phyloP scores from a whole-genome alignment of 2,888 invertebrate genomes.

The Lingula anatina region DNA sequence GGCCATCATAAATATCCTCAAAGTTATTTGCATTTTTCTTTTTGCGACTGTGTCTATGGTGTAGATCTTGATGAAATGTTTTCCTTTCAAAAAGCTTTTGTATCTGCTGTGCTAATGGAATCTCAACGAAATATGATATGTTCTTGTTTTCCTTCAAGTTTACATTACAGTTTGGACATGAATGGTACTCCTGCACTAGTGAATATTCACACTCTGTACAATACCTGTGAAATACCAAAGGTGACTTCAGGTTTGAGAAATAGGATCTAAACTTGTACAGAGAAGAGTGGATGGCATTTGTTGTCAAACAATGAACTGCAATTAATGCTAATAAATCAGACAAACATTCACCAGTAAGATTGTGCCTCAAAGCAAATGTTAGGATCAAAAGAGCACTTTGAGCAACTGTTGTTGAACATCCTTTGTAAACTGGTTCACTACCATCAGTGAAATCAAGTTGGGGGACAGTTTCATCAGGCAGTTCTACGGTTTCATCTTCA shows the following conservation, averaged over 20 bases:
- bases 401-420: slow-evolving; percentile 6
- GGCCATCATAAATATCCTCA: slow-evolving; percentile 14
- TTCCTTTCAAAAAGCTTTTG: slow-evolving; percentile 7
- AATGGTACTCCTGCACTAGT: not conserved
- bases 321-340: slow-evolving; percentile 9
- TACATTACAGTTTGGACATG: slow-evolving; percentile 5
- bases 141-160: not conserved
- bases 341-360: slow-evolving; percentile 11
- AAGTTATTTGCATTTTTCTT: slow-evolving; percentile 6
- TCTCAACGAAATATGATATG: slow-evolving; percentile 9
- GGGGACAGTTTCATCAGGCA: no score
- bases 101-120: slow-evolving; percentile 9
- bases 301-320: slow-evolving; percentile 7
- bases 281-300: slow-evolving; percentile 6
- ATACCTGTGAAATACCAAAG: slow-evolving; percentile 7
- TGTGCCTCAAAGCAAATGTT: slow-evolving; percentile 9
- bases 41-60: slow-evolving; percentile 4
- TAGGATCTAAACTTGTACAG: slow-evolving; percentile 9
- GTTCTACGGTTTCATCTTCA: no score
- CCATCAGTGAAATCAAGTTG: not conserved
- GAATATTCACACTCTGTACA: slow-evolving; percentile 10
- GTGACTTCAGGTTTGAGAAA: slow-evolving; percentile 8
- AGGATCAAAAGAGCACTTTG: slow-evolving; percentile 10
- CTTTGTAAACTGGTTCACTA: slow-evolving; percentile 6
- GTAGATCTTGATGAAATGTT: slow-evolving; percentile 7